phyloP scores from a whole-genome alignment of 2,888 invertebrate genomes.

The Mythimna lalbum region DNA sequence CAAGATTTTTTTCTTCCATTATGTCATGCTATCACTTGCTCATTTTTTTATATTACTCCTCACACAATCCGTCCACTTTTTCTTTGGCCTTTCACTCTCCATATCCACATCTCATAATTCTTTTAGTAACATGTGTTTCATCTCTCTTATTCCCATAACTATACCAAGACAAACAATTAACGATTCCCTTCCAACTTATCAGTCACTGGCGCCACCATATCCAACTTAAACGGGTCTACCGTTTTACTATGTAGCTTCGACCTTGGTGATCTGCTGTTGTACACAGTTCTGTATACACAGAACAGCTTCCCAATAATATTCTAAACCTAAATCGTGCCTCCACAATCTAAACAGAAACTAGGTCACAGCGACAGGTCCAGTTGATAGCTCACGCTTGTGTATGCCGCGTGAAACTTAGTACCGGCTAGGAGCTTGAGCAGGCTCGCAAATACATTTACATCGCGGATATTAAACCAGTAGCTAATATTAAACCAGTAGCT shows the following conservation, averaged over 20 bases:
- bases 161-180: too few species aligned
- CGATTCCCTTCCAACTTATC: too few species aligned
- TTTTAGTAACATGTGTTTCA: too few species aligned
- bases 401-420: conserved; percentile 34
- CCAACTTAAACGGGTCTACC: neutral
- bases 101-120: too few species aligned
- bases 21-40: too few species aligned
- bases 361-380: conserved; percentile 47
- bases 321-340: conserved; percentile 34
- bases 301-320: conserved; percentile 7
- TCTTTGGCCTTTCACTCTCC: too few species aligned
- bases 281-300: neutral
- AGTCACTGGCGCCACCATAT: too few species aligned
- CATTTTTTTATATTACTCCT: too few species aligned
- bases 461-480: conserved; percentile 42
- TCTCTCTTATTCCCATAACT: too few species aligned
- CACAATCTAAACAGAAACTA: conserved; percentile 47
- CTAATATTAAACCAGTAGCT: conserved; percentile 39
- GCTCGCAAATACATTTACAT: conserved; percentile 39
- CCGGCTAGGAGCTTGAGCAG: neutral
- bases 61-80: too few species aligned
- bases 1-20: too few species aligned
- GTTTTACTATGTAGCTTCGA: neutral
- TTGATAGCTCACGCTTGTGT: conserved; percentile 39
- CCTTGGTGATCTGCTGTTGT: conserved; percentile 1